phyloP scores from a whole-genome alignment of 2,797 vertebrate species.

The Salarias fasciatus region DNA sequence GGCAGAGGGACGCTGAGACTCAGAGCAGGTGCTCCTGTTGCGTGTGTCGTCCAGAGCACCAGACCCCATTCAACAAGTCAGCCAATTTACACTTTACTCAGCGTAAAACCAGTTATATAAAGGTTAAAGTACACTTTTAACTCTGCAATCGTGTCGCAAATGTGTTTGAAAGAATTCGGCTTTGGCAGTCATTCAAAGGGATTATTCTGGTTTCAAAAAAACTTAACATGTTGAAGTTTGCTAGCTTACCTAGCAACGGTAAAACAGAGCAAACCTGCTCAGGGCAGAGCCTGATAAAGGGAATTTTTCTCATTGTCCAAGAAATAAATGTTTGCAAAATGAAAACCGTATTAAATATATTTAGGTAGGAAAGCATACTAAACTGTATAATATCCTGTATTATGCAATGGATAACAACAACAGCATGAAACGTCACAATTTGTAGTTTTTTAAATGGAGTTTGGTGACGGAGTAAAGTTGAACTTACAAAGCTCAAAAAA shows the following conservation, averaged over 20 bases:
- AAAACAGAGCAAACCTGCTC: background rate
- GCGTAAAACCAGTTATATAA: fast-evolving
- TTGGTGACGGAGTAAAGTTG: background rate
- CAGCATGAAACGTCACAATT: background rate
- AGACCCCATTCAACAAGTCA: background rate
- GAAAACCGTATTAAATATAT: background rate
- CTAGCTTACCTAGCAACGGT: background rate
- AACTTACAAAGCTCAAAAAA: too few species aligned
- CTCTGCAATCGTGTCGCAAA: fast-evolving
- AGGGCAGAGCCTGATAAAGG: background rate
- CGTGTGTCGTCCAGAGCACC: background rate
- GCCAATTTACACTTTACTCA: background rate
- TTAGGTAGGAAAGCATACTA: fast-evolving
- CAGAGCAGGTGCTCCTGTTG: slow-evolving; percentile 39
- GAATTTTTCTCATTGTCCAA: fast-evolving
- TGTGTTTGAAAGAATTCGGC: background rate
- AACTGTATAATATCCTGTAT: too few species aligned
- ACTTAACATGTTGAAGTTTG: background rate
- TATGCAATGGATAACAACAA: too few species aligned
- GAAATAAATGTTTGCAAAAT: fast-evolving
- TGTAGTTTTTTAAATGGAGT: background rate
- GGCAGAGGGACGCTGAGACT: slow-evolving; percentile 21
- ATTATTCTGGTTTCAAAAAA: fast-evolving
- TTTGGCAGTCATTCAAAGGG: fast-evolving
- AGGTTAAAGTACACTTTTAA: fast-evolving